These are phyloP conservation scores for Albula glossodonta DNA, from an alignment of 2,113 vertebrate genomes.

Conservation along the genomic window DNA sequence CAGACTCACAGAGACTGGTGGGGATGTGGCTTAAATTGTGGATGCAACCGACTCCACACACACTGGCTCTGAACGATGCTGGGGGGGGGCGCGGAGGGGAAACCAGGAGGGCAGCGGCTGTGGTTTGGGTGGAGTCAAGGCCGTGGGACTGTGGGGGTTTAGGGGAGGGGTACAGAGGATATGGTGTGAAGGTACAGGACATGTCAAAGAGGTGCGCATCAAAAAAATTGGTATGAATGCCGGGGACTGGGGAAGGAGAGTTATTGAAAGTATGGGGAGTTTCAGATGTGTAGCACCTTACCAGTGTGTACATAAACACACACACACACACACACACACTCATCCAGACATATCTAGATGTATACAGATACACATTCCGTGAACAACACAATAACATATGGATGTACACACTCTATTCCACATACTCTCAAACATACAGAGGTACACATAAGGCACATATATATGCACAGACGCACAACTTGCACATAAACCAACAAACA, in stretches of 20 bases:
- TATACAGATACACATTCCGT: not conserved
- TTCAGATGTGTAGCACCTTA: too few relatives aligned
- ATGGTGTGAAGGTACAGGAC: too few relatives aligned
- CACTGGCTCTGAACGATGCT: not conserved
- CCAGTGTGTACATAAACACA: not conserved
- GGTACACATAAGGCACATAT: not conserved
- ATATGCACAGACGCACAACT: not conserved
- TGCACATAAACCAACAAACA: not conserved
- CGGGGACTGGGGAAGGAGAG: too few relatives aligned
- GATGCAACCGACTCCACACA: not conserved
- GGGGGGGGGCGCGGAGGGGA: not conserved
- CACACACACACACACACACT: not conserved
- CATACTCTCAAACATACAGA: not conserved
- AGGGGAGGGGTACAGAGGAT: not conserved
- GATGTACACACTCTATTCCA: not conserved
- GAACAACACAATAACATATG: not conserved
- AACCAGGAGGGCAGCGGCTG: not conserved
- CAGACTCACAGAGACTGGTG: not conserved
- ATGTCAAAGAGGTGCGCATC: too few relatives aligned
- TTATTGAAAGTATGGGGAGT: too few relatives aligned
- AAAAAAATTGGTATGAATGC: too few relatives aligned
- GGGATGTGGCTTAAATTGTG: not conserved
- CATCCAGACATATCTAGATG: not conserved
- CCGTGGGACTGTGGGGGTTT: not conserved
- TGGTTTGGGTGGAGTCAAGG: too few relatives aligned